Percentiles rank a stretch among this genome's conserved stretches.
Evolutionary conservation across 2,888 invertebrate species (phyloP).

Genomic region (Tenthredo amoena): DNA sequence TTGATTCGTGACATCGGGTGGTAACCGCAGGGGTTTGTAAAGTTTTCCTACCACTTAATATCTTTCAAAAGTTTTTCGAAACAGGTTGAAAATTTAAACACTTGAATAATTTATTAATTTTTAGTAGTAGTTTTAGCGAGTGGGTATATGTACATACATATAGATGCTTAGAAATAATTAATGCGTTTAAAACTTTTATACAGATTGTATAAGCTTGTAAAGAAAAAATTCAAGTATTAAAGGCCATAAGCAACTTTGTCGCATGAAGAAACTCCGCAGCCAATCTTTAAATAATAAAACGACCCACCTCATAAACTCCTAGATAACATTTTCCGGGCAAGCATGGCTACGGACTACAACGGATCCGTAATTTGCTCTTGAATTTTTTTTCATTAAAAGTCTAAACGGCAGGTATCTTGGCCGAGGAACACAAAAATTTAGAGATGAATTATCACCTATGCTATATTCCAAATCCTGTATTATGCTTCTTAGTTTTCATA

Average conservation of each 20-base stretch:
- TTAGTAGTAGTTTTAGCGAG: not conserved
- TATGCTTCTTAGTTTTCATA: not conserved
- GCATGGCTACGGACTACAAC: not conserved
- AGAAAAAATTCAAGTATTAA: slow-evolving; percentile 12
- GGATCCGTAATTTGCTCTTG: not conserved
- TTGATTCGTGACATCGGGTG: slow-evolving; percentile 1
- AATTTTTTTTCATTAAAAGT: not conserved
- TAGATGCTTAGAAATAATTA: not conserved
- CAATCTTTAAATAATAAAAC: slow-evolving; percentile 29
- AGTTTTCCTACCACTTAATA: not conserved
- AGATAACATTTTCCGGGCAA: not conserved
- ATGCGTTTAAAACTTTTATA: slow-evolving; percentile 10
- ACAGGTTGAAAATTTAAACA: not conserved
- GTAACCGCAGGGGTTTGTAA: not conserved
- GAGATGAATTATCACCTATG: not conserved
- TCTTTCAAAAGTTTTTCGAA: not conserved
- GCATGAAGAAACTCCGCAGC: not conserved
- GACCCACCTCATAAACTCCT: slow-evolving; percentile 2
- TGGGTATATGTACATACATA: not conserved
- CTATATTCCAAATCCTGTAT: not conserved
- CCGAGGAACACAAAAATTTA: not conserved
- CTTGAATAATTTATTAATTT: slow-evolving; percentile 12
- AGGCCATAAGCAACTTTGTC: not conserved
- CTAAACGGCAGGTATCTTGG: not conserved
- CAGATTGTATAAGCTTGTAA: slow-evolving; percentile 1